Evolutionary conservation across 2,113 vertebrate species (phyloP), one percentile per base, ranked within the genome.

Genomic region (Neodontobutis hainanensis): DNA sequence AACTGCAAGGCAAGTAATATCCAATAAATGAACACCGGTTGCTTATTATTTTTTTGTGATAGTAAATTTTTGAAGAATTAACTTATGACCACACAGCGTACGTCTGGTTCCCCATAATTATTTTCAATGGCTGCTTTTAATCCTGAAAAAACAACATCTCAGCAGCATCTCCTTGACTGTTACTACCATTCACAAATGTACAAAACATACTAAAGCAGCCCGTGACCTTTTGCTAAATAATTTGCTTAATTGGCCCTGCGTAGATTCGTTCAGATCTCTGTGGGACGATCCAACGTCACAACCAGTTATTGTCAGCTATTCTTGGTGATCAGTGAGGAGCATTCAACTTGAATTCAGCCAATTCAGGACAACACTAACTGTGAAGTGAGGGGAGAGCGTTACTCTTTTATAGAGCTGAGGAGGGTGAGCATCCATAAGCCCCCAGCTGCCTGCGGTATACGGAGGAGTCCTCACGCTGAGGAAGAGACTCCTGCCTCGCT

Each of bases 301-400:
- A 74, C 59, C 32, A 35, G 32, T 35, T 53, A 11, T 32, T 35
- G 48, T 12, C 7, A 11, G 61, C 56, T 43, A 40, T 50, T 34
- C 44, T n/a, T 44, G 11, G 50, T 27, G 49, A 60, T 61, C 69
- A 48, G 36, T 8, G 4, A 69, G 75, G 50, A 11, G 47, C 36
- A 3, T 61, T 77, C 70, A 65, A 35, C 43, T 78, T 65, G 75
- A 80, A 69, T 74, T 68, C 58, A 47, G 34, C 32, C 11, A 27
- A 66, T 48, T 61, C 15, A 32, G 51, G 49, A 10, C 61, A 66
- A 58, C 58, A 4, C 15, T 78, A 64, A 62, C 61, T 35, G 16
- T 56, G 36, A 67, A 32, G 40, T 52, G 6, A 56, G 63, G 58
- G 12, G 50, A 46, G 34, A 38, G 59, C 16, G 61, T 67, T 65